phyloP scores from a whole-genome alignment of 2,113 vertebrate genomes.

The Prunella fulvescens region DNA sequence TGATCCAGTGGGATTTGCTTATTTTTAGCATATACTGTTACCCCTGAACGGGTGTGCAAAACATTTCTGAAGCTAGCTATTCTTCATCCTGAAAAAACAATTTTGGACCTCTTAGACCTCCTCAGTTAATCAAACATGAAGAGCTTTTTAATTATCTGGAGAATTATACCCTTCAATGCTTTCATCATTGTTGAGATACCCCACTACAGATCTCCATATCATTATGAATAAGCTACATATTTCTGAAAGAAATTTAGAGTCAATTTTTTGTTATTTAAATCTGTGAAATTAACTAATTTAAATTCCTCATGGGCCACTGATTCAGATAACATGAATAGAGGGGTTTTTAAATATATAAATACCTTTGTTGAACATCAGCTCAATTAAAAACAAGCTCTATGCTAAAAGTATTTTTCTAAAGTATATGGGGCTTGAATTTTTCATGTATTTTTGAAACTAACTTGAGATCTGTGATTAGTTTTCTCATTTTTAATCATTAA shows the following conservation, averaged over 20 bases:
- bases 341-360: not conserved
- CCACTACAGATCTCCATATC: not conserved
- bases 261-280: conserved; percentile 47
- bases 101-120: not conserved
- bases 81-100: not conserved
- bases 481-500: not conserved
- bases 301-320: conserved; percentile 43
- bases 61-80: not conserved
- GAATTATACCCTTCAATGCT: not conserved
- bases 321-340: not conserved
- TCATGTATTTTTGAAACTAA: not conserved
- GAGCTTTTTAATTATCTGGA: not conserved
- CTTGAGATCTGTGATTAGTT: not conserved
- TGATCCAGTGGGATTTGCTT: not conserved
- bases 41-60: not conserved
- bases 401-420: conserved; percentile 13
- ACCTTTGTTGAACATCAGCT: not conserved
- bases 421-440: not conserved
- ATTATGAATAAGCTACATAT: not conserved
- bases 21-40: not conserved
- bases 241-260: not conserved
- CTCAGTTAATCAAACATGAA: conserved; percentile 23
- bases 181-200: not conserved
- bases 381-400: not conserved
- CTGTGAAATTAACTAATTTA: conserved; percentile 55